A percentile compares a stretch with the other conserved stretches of the same genome.
Conservation (phyloP, 2,888 invertebrate species). For the Bombylius discolor region DNA sequence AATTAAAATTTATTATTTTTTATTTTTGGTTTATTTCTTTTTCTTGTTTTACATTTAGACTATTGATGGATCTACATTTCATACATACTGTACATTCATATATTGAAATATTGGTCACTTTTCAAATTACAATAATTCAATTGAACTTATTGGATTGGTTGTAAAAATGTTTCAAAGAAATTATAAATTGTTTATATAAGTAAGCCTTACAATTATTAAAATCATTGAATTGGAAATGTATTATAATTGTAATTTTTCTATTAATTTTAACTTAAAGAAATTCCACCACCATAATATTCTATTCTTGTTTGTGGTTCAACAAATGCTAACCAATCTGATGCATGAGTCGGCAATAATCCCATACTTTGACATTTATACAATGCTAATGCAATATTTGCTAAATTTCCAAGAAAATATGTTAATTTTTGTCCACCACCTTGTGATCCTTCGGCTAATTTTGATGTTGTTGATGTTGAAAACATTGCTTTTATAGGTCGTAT, state of each 20-base stretch:
- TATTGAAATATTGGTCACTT: too few species aligned
- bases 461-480: constrained; percentile 77
- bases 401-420: constrained; percentile 85
- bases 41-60: too few species aligned
- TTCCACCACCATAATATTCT: constrained; percentile 76
- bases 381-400: constrained; percentile 81
- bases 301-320: constrained; percentile 77
- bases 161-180: neutral
- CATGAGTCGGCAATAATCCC: constrained; percentile 92
- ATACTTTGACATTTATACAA: constrained; percentile 96
- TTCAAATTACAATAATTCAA: too few species aligned
- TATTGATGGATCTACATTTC: too few species aligned
- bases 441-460: constrained; percentile 88
- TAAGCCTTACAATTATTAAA: too few species aligned
- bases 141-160: too few species aligned
- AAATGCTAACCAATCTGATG: constrained; percentile 97
- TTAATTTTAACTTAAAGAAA: constrained; percentile 40
- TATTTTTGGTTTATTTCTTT: too few species aligned
- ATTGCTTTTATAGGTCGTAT: constrained; percentile 92
- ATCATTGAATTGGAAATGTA: too few species aligned
- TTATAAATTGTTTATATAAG: neutral
- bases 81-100: too few species aligned
- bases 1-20: too few species aligned
- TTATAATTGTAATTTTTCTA: too few species aligned
- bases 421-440: constrained; percentile 84